Percentiles rank a stretch among this genome's conserved stretches.
These are phyloP conservation scores for Chromobotia macracanthus DNA, from an alignment of 2,797 vertebrate genomes.

Conservation along the genomic window DNA sequence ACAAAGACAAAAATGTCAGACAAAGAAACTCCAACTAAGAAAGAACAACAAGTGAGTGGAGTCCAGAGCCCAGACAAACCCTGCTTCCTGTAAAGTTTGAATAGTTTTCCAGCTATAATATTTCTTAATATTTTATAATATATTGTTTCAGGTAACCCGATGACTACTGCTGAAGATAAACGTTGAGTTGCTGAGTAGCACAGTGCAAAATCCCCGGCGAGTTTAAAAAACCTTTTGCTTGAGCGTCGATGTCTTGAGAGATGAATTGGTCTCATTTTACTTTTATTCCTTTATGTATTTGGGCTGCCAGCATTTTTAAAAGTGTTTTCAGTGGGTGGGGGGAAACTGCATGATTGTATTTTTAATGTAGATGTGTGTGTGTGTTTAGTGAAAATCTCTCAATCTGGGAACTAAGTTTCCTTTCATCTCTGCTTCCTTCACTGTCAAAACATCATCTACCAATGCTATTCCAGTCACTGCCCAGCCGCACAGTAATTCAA, in stretches of 20 bases:
- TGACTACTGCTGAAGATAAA: constrained; percentile 64
- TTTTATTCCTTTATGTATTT: constrained; percentile 62
- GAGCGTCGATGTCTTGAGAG: constrained; percentile 72
- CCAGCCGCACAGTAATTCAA: constrained; percentile 26
- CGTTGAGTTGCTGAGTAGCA: constrained; percentile 65
- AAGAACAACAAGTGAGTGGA: constrained; percentile 54
- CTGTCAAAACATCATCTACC: constrained; percentile 49
- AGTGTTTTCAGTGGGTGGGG: not conserved
- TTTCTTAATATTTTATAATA: too few relatives aligned
- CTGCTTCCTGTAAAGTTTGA: not conserved
- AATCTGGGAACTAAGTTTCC: constrained; percentile 65
- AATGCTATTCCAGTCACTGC: not conserved
- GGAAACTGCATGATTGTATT: constrained; percentile 73
- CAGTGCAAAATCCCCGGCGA: constrained; percentile 67
- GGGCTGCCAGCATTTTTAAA: constrained; percentile 66
- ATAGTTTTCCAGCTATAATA: not conserved
- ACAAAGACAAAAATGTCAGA: constrained; percentile 90
- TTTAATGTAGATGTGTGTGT: constrained; percentile 64
- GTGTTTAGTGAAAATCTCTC: constrained; percentile 67
- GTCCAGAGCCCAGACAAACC: not conserved
- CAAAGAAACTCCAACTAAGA: constrained; percentile 92
- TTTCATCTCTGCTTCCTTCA: constrained; percentile 58
- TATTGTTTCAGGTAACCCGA: constrained; percentile 61
- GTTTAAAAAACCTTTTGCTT: constrained; percentile 67
- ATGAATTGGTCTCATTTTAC: constrained; percentile 55